Evolutionary conservation across 2,797 vertebrate genomes (phyloP).

Genomic region (Dryobates pubescens): DNA sequence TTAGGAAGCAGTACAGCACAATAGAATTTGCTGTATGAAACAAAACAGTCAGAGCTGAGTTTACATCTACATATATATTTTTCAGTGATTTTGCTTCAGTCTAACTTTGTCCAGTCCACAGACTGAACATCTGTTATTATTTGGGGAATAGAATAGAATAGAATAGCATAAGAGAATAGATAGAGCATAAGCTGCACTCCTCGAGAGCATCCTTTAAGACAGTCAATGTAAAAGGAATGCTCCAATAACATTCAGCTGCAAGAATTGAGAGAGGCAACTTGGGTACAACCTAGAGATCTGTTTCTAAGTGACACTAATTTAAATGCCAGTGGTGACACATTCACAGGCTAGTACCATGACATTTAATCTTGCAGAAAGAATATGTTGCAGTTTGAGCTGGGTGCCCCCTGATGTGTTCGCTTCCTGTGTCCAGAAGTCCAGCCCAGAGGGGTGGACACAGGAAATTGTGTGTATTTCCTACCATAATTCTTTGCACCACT

Average conservation of each 20-base stretch:
- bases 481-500: no score
- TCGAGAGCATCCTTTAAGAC: background rate
- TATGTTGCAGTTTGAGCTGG: no score
- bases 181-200: background rate
- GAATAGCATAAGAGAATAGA: no score
- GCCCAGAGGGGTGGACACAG: no score
- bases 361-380: background rate
- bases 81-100: conserved; percentile 2
- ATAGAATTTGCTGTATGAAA: background rate
- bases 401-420: no score
- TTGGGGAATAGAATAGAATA: background rate
- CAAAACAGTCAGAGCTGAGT: background rate
- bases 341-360: background rate
- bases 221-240: background rate
- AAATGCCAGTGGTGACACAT: background rate
- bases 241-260: background rate
- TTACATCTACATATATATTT: background rate
- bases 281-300: background rate
- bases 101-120: background rate
- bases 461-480: no score
- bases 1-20: background rate
- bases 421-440: no score
- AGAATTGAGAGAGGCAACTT: background rate
- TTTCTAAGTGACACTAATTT: background rate
- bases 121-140: background rate